Percentiles rank a stretch among this genome's conserved stretches.
Conservation (phyloP, 2,113 vertebrate genomes). For the Elephas maximus region DNA sequence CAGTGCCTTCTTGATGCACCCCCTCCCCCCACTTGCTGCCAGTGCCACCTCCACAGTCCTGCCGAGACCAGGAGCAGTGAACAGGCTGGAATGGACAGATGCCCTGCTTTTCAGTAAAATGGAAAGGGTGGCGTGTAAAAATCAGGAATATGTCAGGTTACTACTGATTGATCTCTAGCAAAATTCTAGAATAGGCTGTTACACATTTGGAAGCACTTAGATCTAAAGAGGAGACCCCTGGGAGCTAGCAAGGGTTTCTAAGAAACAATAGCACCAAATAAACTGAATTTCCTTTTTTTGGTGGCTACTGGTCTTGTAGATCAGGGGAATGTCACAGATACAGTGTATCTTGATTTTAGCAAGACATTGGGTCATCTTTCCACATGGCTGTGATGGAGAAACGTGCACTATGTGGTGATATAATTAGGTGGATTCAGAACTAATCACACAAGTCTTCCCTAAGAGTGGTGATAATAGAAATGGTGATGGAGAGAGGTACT, state of each 20-base stretch:
- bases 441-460: not conserved
- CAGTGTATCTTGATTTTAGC: not conserved
- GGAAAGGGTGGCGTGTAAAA: not conserved
- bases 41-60: not conserved
- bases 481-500: not conserved
- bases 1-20: not conserved
- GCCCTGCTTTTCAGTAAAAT: not conserved
- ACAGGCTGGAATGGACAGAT: not conserved
- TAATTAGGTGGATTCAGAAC: not conserved
- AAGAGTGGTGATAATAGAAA: not conserved
- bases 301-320: not conserved
- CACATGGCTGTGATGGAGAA: fast-evolving
- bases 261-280: not conserved
- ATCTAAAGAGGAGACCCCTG: not conserved
- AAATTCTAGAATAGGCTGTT: not conserved
- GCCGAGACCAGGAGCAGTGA: not conserved
- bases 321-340: not conserved
- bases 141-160: not conserved
- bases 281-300: not conserved
- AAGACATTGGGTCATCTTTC: too few species aligned
- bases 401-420: not conserved
- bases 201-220: not conserved
- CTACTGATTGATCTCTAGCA: too few species aligned
- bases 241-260: not conserved
- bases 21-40: not conserved